These are phyloP conservation scores for Poliocrania exsul DNA, from an alignment of 2,797 vertebrate species.

Conservation along the genomic window DNA sequence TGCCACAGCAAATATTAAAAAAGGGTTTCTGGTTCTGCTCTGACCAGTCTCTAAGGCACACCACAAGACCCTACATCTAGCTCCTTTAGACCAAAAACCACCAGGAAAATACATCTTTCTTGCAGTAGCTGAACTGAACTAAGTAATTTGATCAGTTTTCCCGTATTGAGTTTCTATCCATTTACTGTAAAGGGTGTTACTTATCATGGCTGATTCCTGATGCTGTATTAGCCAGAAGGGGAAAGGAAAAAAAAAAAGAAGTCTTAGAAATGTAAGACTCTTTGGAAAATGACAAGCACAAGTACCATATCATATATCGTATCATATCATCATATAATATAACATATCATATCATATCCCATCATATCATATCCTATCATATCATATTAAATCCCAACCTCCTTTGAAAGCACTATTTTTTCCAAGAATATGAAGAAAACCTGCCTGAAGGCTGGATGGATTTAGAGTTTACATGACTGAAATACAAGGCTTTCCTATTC, in stretches of 20 bases:
- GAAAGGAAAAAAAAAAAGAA: background rate
- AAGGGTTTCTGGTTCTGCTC: background rate
- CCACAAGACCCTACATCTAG: background rate
- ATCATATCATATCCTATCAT: too few species aligned
- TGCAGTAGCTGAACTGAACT: background rate
- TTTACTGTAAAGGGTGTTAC: background rate
- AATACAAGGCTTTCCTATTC: background rate
- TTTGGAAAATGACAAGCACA: background rate
- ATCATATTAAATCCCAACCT: background rate
- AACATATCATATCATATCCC: too few species aligned
- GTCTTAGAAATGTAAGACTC: background rate
- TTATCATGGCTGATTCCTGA: background rate
- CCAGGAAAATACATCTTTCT: background rate
- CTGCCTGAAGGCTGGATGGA: background rate
- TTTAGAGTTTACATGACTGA: background rate
- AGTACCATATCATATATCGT: background rate
- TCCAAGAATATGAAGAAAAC: background rate
- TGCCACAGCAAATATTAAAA: background rate
- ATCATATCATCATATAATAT: background rate
- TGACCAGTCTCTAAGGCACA: background rate
- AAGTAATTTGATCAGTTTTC: background rate
- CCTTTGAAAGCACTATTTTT: background rate
- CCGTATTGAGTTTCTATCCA: background rate
- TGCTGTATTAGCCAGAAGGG: background rate
- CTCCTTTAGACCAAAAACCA: background rate